Evolutionary conservation across 2,113 vertebrate species (phyloP).

Genomic region (Myrmecophaga tridactyla): DNA sequence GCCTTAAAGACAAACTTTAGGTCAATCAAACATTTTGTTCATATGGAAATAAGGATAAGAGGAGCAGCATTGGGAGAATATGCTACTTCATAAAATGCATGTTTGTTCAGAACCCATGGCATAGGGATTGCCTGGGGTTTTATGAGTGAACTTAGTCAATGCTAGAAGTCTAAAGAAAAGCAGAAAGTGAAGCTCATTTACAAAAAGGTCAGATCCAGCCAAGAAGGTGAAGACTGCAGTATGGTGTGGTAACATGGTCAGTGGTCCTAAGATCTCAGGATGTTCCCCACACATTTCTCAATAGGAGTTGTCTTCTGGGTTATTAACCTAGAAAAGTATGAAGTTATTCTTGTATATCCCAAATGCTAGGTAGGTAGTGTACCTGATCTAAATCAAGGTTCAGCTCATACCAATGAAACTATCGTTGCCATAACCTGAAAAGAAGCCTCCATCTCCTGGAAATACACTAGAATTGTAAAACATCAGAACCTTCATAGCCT

Average conservation of each 20-base stretch:
- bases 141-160: not conserved
- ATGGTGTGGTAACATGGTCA: not conserved
- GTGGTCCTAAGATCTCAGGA: not conserved
- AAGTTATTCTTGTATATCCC: not conserved
- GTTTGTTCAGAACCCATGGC: not conserved
- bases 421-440: not conserved
- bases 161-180: not conserved
- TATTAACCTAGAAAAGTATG: not conserved
- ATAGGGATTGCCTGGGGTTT: not conserved
- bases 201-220: not conserved
- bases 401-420: not conserved
- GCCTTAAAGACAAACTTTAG: not conserved
- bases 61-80: not conserved
- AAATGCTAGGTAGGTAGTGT: not conserved
- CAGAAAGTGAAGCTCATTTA: not conserved
- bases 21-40: not conserved
- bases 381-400: not conserved
- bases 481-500: not conserved
- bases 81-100: not conserved
- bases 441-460: not conserved
- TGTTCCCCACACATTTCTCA: not conserved
- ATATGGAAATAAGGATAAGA: not conserved
- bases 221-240: not conserved
- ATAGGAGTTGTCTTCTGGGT: not conserved
- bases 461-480: not conserved